A percentile compares a stretch with the other conserved stretches of the same genome.
These are phyloP conservation scores for Amphipyra tragopoginis DNA, from an alignment of 2,888 invertebrate genomes.

Conservation along the genomic window DNA sequence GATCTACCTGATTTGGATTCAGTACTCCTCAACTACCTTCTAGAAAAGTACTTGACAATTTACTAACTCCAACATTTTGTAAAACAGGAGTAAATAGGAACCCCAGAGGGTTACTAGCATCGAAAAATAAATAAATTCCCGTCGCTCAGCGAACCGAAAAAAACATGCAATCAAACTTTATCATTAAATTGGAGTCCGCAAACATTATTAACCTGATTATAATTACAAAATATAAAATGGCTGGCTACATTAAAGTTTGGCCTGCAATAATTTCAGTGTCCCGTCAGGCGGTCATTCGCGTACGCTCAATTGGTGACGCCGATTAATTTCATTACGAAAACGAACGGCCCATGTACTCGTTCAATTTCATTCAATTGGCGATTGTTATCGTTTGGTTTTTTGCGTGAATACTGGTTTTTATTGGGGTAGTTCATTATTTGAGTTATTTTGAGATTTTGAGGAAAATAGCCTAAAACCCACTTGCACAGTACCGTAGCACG, in stretches of 20 bases:
- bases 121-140: conserved; percentile 25
- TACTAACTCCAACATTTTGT: too few relatives aligned
- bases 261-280: conserved; percentile 40
- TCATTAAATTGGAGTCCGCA: conserved; percentile 40
- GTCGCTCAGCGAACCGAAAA: conserved; percentile 26
- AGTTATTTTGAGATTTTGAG: not conserved
- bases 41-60: too few relatives aligned
- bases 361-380: conserved; percentile 57
- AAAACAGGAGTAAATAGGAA: too few relatives aligned
- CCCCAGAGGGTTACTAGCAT: conserved; percentile 23
- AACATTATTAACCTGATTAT: conserved; percentile 51
- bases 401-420: conserved; percentile 31
- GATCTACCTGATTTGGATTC: too few relatives aligned
- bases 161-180: conserved; percentile 40
- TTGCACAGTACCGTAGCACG: too few relatives aligned
- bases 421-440: conserved; percentile 16
- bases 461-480: too few relatives aligned
- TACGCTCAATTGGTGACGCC: conserved; percentile 56
- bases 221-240: conserved; percentile 49
- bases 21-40: too few relatives aligned
- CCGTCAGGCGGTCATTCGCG: conserved; percentile 40
- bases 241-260: conserved; percentile 34
- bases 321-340: conserved; percentile 60
- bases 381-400: conserved; percentile 52
- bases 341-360: conserved; percentile 52